Base-by-base conservation (phyloP, 2,888 invertebrate genomes). In the Andricus quercusramuli region DNA sequence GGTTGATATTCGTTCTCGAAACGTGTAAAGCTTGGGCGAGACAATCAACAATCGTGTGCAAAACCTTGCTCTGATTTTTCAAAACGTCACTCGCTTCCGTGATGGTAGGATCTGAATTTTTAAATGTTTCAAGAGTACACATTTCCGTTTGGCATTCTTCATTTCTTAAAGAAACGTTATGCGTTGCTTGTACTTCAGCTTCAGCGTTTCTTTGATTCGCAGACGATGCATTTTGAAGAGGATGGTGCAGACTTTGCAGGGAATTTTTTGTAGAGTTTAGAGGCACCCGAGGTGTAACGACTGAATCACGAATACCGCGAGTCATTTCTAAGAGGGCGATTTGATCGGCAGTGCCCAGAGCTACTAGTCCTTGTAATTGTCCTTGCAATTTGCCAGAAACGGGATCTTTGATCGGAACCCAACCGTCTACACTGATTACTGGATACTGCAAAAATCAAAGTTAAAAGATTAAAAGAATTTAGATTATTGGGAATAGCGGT, bases 291-390 rank as follows among this genome's bases (percentile, higher is more conserved):
- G 86, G 83, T 13, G 83, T 83, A 25, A 83, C 70, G 9, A 79
- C 83, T n/a, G 88, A 84, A 84, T 88, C 87, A 47, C 87, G 86
- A 41, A 91, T 86, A 47, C 90, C 89, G 78, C 91, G 87, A 85
- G 91, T 92, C 90, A 90, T 93, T 90, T 94, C 94, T 62, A 95
- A 89, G 81, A 94, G 93, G 25, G 93, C 92, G 47, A 95, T 94
- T 91, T 95, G 95, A 68, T 94, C 93, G 67, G 94, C 94, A 5
- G 95, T 94, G 17, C 95, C 95, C 68, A 95, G 92, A 59, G 95
- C 95, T 51, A 95, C 90, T 15, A 95, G 86, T 65, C 94, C 94
- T 86, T 94, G 93, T 6, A 94, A 90, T 88, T 95, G 94, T 1
- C 95, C 95, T 79, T 93, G 88, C 25, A 93, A 88, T 67, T 92